Evolutionary conservation across 2,888 invertebrate genomes (phyloP).

Genomic region (Anthophora plumipes): DNA sequence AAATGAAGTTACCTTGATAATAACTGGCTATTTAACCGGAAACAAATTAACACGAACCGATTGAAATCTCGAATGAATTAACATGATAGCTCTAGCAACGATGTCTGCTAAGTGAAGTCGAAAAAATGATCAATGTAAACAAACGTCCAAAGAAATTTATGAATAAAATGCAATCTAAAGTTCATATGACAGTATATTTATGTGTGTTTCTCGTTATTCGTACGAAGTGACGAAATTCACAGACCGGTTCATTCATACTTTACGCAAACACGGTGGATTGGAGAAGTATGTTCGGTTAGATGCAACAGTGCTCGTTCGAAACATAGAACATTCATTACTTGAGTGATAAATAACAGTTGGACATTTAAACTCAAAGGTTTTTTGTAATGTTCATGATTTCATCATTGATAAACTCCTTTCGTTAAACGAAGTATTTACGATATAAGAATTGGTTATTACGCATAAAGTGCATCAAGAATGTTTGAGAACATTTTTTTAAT

Average conservation of each 20-base stretch:
- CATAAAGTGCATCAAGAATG: too few relatives aligned
- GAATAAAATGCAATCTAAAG: constrained; percentile 15
- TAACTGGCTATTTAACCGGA: constrained; percentile 3
- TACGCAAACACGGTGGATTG: constrained; percentile 1
- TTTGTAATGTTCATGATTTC: too few relatives aligned
- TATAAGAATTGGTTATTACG: too few relatives aligned
- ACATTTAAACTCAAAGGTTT: not conserved
- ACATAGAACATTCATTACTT: too few relatives aligned
- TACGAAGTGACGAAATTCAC: constrained; percentile 9
- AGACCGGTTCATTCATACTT: constrained; percentile 37
- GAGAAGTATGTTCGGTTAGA: not conserved
- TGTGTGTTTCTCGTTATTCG: constrained; percentile 3
- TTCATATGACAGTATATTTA: constrained; percentile 12
- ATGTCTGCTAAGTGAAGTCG: not conserved
- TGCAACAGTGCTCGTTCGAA: too few relatives aligned
- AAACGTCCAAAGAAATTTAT: constrained; percentile 22
- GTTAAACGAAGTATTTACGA: too few relatives aligned
- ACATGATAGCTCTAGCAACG: constrained; percentile 13
- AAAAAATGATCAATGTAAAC: constrained; percentile 23
- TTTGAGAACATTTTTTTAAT: too few relatives aligned
- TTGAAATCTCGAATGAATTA: constrained; percentile 45
- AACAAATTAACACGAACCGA: constrained; percentile 4
- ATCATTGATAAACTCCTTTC: too few relatives aligned
- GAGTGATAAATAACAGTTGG: not conserved
- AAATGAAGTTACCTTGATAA: constrained; percentile 24